phyloP scores from a whole-genome alignment of 2,797 vertebrate genomes.

The Microctenopoma steveboyesi region DNA sequence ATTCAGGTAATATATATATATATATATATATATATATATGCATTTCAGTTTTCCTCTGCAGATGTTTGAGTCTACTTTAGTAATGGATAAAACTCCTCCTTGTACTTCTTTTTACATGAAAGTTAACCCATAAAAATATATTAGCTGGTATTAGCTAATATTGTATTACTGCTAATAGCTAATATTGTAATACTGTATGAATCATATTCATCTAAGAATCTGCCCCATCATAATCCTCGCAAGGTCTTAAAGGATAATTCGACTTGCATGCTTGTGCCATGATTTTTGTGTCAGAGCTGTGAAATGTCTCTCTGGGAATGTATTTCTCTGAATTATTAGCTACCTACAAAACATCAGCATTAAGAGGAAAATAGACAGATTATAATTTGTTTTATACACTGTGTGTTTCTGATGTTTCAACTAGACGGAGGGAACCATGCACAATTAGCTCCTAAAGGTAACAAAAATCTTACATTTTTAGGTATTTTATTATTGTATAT shows the following conservation, averaged over 20 bases:
- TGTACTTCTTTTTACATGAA: neutral
- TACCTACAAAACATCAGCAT: too few relatives aligned
- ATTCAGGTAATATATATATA: too few relatives aligned
- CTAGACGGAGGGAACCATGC: conserved; percentile 30
- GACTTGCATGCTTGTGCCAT: neutral
- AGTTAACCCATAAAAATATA: neutral
- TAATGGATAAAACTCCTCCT: neutral
- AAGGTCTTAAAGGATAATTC: neutral
- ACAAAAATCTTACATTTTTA: neutral
- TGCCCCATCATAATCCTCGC: too few relatives aligned
- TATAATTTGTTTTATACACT: neutral
- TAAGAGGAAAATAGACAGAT: too few relatives aligned
- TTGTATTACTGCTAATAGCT: neutral
- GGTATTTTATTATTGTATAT: neutral
- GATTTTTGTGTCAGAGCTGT: neutral
- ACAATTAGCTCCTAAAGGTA: conserved; percentile 42
- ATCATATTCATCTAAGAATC: too few relatives aligned
- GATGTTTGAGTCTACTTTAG: too few relatives aligned
- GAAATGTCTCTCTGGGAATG: too few relatives aligned
- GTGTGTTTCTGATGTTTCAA: conserved; percentile 1
- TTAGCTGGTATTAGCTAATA: neutral
- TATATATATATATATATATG: too few relatives aligned
- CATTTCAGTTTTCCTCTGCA: too few relatives aligned
- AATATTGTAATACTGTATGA: neutral
- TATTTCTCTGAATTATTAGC: too few relatives aligned